Evolutionary conservation across 2,113 vertebrate genomes (phyloP).

Genomic region (Forbesichthys agassizii): DNA sequence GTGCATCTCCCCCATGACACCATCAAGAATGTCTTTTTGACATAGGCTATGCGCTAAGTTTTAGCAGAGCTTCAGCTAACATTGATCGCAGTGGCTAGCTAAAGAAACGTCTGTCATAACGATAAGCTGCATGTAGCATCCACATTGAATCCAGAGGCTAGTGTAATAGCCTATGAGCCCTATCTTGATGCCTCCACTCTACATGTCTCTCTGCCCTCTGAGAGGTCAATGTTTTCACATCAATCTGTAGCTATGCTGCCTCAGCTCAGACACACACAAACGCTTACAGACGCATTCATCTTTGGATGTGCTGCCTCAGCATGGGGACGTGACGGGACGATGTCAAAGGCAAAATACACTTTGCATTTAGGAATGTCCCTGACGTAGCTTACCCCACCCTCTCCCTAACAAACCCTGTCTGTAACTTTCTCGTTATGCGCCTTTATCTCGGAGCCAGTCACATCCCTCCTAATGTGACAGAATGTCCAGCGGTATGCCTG

Average conservation of each 20-base stretch:
- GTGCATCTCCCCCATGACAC: too few species aligned
- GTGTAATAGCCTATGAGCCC: conserved; percentile 39
- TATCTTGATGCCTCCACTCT: conserved; percentile 55
- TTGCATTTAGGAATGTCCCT: conserved; percentile 40
- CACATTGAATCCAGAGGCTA: conserved; percentile 38
- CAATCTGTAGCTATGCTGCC: conserved; percentile 64
- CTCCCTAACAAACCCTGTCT: conserved; percentile 4
- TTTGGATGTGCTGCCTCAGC: conserved; percentile 69
- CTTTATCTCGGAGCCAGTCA: not conserved
- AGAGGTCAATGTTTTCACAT: conserved; percentile 62
- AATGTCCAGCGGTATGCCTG: not conserved
- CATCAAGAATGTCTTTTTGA: too few species aligned
- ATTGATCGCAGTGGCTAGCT: too few species aligned
- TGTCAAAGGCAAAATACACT: conserved; percentile 55
- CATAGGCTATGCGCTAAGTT: too few species aligned
- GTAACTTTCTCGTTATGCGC: not conserved
- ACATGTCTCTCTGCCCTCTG: conserved; percentile 68
- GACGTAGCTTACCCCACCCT: conserved; percentile 2
- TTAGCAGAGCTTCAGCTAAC: too few species aligned
- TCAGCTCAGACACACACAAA: conserved; percentile 49
- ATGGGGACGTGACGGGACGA: conserved; percentile 64
- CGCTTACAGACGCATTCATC: conserved; percentile 47
- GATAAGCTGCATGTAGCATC: too few species aligned
- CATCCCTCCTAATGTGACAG: too few species aligned
- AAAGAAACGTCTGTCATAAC: too few species aligned